Evolutionary conservation across 2,113 vertebrate genomes (phyloP), one percentile per base, ranked within the genome.

Genomic region (Notarius quadriscutis): DNA sequence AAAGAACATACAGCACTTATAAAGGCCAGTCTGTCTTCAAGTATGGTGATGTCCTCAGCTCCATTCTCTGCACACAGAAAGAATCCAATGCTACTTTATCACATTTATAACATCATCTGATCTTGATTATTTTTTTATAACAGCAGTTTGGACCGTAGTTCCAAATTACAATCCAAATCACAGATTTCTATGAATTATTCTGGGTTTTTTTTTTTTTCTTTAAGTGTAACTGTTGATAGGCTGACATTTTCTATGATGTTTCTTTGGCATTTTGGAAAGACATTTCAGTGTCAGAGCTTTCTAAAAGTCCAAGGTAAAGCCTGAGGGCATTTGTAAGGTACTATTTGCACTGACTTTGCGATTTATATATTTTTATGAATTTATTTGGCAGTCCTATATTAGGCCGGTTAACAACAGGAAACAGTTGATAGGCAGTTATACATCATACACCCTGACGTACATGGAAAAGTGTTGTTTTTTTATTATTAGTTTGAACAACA

Each of bases 11-110:
- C 92, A 62, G 92, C 81, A 60, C 92, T 93, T 41, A 93, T 90
- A 55, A 93, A 80, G 58, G 92, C 90, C 72, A 87, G 88, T 72
- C 92, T 87, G 69, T 91, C 77, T 60, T 90, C 90, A 80, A 92
- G 88, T 82, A 92, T 86, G 20, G 89, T 90, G 72, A 92, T 89
- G 69, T 93, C 92, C 34, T 93, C 92, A 65, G 92, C 89, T 69
- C 92, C 92, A 78, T 78, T 81, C 22, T 88, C 92, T 93, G 81
- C 51, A 71, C 48, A 65, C 58, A 88, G 34, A 85, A 60, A 58
- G 4, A 34, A 82, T 55, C 84, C 14, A 18, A 67, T 30, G 8
- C 5, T 51, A 25, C 41, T 53, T 34, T 14, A 67, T 22, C 30
- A 60, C 30, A 60, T 50, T 51, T 55, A 5, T 20, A 81, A 60